Percentiles rank a stretch among this genome's conserved stretches.
Conservation (phyloP, 23 tunicate genomes). For the Trididemnum clinides region DNA sequence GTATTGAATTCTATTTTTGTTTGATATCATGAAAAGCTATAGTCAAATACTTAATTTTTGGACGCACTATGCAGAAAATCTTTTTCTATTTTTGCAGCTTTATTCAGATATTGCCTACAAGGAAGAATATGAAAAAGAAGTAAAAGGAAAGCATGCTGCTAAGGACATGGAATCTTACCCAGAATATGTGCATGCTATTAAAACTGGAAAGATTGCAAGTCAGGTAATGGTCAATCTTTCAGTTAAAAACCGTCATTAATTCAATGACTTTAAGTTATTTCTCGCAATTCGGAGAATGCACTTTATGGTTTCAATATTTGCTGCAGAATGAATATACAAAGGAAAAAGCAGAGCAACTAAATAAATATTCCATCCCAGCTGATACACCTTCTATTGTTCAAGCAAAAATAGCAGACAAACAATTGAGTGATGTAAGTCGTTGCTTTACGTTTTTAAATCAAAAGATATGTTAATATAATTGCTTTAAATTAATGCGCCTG, state of each 20-base stretch:
- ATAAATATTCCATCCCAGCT: slow-evolving; percentile 66
- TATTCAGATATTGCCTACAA: slow-evolving; percentile 60
- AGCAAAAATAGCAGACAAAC: slow-evolving; percentile 55
- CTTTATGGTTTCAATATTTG: no score
- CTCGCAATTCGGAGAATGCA: no score
- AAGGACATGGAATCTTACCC: slow-evolving; percentile 77
- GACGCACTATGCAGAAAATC: no score
- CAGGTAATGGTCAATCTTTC: slow-evolving; percentile 39
- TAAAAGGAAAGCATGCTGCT: slow-evolving; percentile 63
- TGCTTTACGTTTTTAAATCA: neutral
- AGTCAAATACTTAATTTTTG: no score
- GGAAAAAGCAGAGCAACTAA: slow-evolving; percentile 28
- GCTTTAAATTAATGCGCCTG: neutral
- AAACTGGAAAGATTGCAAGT: slow-evolving; percentile 63
- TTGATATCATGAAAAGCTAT: no score
- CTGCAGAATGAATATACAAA: slow-evolving; percentile 77
- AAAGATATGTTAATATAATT: neutral
- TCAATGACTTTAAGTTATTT: no score
- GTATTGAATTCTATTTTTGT: no score
- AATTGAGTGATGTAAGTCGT: slow-evolving; percentile 70
- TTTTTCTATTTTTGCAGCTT: slow-evolving; percentile 45
- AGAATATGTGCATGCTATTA: slow-evolving; percentile 82
- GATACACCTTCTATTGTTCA: slow-evolving; percentile 80
- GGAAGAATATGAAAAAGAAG: slow-evolving; percentile 61
- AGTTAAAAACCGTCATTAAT: neutral